Conservation (phyloP, 2,797 vertebrate species). For the Ptychadena robeensis region DNA sequence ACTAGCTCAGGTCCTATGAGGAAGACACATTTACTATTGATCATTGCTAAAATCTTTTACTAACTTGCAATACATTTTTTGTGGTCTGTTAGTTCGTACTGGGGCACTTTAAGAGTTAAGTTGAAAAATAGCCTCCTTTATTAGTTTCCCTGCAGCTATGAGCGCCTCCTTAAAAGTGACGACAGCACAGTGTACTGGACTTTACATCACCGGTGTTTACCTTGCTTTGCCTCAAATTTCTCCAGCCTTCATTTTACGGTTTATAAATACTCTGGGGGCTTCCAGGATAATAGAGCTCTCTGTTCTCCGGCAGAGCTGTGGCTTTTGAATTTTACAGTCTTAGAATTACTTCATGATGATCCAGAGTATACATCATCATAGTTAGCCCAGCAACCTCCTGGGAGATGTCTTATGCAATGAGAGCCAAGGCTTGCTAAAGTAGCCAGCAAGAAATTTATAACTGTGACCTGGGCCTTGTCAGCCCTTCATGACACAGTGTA, state of each 20-base stretch:
- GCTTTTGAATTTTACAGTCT: slow-evolving; percentile 72
- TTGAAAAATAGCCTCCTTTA: slow-evolving; percentile 26
- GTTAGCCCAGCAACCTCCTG: slow-evolving; percentile 70
- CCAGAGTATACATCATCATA: slow-evolving; percentile 73
- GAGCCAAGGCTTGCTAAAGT: slow-evolving; percentile 69
- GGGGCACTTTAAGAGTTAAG: neutral
- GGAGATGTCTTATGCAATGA: slow-evolving; percentile 68
- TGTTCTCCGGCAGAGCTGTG: slow-evolving; percentile 67
- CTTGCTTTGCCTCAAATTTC: slow-evolving; percentile 64
- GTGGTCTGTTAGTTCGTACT: neutral
- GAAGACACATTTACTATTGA: too few relatives aligned
- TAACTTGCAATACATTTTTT: neutral
- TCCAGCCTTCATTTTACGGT: slow-evolving; percentile 64
- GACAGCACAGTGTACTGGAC: slow-evolving; percentile 55
- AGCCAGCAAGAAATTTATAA: slow-evolving; percentile 77
- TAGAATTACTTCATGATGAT: slow-evolving; percentile 73
- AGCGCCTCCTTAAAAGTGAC: slow-evolving; percentile 57
- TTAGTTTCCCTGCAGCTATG: slow-evolving; percentile 21
- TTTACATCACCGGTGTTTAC: slow-evolving; percentile 53
- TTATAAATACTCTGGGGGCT: slow-evolving; percentile 70
- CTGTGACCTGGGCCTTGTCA: slow-evolving; percentile 74
- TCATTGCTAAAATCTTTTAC: too few relatives aligned
- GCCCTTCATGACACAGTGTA: slow-evolving; percentile 74
- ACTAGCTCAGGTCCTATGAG: too few relatives aligned
- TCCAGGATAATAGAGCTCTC: slow-evolving; percentile 68